Evolutionary conservation across 2,113 vertebrate genomes (phyloP), one percentile per base, ranked within the genome.

Genomic region (Syngnathus floridae): DNA sequence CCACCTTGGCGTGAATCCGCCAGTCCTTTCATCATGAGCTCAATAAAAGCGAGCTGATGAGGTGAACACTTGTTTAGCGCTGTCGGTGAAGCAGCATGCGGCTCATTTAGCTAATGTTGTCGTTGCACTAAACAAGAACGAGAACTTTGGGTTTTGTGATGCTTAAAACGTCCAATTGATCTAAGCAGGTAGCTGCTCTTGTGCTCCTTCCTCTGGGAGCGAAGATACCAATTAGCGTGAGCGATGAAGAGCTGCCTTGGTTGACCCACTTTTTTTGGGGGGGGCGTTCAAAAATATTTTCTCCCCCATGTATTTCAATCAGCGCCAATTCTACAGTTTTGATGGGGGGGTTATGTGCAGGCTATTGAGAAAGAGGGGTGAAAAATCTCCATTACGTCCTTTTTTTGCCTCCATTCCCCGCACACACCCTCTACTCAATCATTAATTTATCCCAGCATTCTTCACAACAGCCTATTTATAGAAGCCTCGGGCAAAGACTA

Each of bases 191-290:
- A 77, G 63, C 69, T 5, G 54, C 54, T 56, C 26, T 56, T 76
- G 66, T 78, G 84, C 86, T 46, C 43, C 41, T 71, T 69, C 74
- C 72, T 73, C 81, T 75, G 78, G 65, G 81, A 83, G 77, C 66
- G 76, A 75, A 81, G 79, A 80, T 78, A 75, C 80, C 85, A 87
- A 88, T 86, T 89, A 87, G 79, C 70, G 72, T 82, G 86, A 89
- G 84, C 80, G 84, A 88, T 86, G 83, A 86, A 83, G 77, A 81
- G 70, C 73, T 78, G 79, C 65, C 64, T 79, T 58, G 76, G 72
- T 84, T 87, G 84, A 88, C 76, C 82, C 82, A 87, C 84, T 84
- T 84, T 74, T 80, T 35, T 72, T 72, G 65, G 71, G 76, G 22
- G 26, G 26, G 26, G 26, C 26, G 26, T 31, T 31, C 26, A 31